Evolutionary conservation across 2,113 vertebrate species (phyloP).

Genomic region (Micromys minutus): DNA sequence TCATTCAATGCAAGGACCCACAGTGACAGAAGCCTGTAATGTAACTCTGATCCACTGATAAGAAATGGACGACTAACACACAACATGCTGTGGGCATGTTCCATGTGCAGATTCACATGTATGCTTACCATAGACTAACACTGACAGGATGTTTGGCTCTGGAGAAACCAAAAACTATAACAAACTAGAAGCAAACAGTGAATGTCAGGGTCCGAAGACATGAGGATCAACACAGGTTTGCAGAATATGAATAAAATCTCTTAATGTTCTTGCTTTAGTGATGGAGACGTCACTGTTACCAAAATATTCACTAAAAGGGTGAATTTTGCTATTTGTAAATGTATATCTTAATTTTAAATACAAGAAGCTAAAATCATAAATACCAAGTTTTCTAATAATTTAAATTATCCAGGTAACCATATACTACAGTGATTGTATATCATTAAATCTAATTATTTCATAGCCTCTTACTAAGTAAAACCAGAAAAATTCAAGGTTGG

Average conservation of each 20-base stretch:
- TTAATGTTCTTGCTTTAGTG: background rate
- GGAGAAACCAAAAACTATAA: background rate
- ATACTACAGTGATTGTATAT: background rate
- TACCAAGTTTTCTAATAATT: background rate
- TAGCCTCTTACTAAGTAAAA: background rate
- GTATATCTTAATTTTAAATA: background rate
- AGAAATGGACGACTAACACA: background rate
- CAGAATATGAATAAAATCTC: background rate
- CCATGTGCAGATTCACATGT: background rate
- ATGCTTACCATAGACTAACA: accelerated
- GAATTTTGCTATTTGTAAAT: background rate
- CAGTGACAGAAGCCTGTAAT: too few species aligned
- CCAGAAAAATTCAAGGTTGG: background rate
- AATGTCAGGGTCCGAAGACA: background rate
- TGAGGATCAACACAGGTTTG: background rate
- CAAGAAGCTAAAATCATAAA: background rate
- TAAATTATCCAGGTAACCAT: background rate
- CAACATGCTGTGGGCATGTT: background rate
- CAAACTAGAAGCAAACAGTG: background rate
- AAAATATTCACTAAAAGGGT: background rate
- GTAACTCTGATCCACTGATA: background rate
- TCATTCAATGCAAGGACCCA: background rate
- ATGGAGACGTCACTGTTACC: background rate
- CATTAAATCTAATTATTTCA: background rate
- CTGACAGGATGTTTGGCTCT: background rate